phyloP scores from a whole-genome alignment of 1,140 invertebrate species.

The Cyclina sinensis region DNA sequence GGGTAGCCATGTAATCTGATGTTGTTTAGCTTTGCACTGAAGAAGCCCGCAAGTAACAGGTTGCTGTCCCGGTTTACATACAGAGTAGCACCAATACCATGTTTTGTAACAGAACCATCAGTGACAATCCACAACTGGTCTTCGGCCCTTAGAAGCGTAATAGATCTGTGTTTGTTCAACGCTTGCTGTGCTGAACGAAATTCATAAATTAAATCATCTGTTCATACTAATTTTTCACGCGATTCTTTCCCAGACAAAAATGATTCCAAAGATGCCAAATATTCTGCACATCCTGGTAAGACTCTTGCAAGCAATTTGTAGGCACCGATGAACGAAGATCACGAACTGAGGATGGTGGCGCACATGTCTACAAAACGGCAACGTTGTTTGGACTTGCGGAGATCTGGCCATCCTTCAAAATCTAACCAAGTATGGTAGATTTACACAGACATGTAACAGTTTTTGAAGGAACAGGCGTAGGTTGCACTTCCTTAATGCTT shows the following conservation, averaged over 20 bases:
- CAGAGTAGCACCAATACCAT: constrained; percentile 25
- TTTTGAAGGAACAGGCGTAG: constrained; percentile 47
- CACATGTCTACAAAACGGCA: constrained; percentile 39
- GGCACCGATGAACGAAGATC: constrained; percentile 62
- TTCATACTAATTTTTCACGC: constrained; percentile 58
- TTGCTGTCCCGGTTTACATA: constrained; percentile 8
- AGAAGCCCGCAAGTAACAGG: constrained; percentile 22
- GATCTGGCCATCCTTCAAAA: constrained; percentile 56
- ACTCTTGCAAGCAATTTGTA: constrained; percentile 69
- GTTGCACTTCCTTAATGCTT: constrained; percentile 47
- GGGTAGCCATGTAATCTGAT: constrained; percentile 30
- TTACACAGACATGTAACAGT: constrained; percentile 49
- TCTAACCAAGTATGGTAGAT: constrained; percentile 68
- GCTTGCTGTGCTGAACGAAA: constrained; percentile 43
- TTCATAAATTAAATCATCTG: constrained; percentile 10
- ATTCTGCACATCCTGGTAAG: constrained; percentile 9
- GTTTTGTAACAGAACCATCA: constrained; percentile 23
- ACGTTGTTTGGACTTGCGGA: constrained; percentile 63
- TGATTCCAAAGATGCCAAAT: background rate
- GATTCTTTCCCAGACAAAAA: constrained; percentile 45
- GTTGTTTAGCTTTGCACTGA: constrained; percentile 41
- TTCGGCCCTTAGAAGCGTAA: background rate
- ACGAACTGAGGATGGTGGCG: constrained; percentile 58
- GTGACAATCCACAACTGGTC: constrained; percentile 52
- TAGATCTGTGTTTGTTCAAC: constrained; percentile 32